Evolutionary conservation across 1,140 invertebrate genomes (phyloP), one percentile per base, ranked within the genome.

Genomic region (Cephus cinctus): DNA sequence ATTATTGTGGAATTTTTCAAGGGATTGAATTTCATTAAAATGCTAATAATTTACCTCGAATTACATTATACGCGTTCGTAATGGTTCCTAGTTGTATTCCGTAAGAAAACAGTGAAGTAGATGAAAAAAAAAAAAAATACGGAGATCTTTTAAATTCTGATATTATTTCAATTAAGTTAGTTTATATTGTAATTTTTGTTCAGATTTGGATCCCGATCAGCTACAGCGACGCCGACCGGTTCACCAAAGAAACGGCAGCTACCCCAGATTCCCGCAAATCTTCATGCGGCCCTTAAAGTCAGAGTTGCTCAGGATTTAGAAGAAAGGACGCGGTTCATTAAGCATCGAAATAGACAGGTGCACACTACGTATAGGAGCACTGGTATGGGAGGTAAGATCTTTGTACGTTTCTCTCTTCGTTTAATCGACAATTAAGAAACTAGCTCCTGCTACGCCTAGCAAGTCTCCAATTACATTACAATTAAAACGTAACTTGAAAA

Each of bases 231-330:
- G n/a, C 93, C 93, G 35, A 92, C 92, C 20, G 92, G 92, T 30
- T 96, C 93, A 23, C 93, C 94, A 19, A 96, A 96, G 78, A 97
- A 96, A 77, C 81, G 95, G 50, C 94, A 97, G 78, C 82, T 98
- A 56, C 95, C 95, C 54, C 90, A 93, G 76, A 93, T 96, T 64
- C 92, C 89, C 63, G 75, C 80, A 64, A 78, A 80, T 56, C 71
- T 81, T 35, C 81, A 83, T 53, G 73, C 81, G 54, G 84, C 85
- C 41, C 72, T 87, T 49, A 85, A 87, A 50, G 86, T 87, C 58
- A 80, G 86, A 56, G 81, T 86, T 21, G 79, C 81, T 3, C 84
- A 92, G 78, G 92, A 95, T 67, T 80, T 94, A 43, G 92, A 95
- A 64, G 91, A 94, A 69, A 80, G 90, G 65, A 81, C 87, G 15